Evolutionary conservation across 1,140 invertebrate genomes (phyloP).

Genomic region (Cyphomyrmex costatus): DNA sequence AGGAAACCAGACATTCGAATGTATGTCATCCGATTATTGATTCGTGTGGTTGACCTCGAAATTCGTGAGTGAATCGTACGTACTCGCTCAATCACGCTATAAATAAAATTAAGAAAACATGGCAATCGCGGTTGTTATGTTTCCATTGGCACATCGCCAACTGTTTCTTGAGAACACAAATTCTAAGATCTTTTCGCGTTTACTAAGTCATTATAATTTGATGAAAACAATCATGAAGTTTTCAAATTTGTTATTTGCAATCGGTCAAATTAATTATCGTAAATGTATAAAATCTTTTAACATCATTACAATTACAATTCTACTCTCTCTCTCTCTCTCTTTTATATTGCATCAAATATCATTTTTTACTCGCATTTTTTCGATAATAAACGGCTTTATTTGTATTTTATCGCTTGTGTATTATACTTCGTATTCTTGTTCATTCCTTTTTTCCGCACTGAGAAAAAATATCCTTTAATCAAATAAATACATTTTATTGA

Average conservation of each 20-base stretch:
- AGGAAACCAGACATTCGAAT: constrained; percentile 12
- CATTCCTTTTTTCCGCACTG: no score
- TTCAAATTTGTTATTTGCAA: not conserved
- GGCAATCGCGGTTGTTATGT: not conserved
- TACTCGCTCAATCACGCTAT: constrained; percentile 34
- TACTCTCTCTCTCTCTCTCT: no score
- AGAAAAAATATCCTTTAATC: no score
- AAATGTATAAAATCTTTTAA: not conserved
- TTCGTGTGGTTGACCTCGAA: constrained; percentile 21
- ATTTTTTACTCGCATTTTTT: not conserved
- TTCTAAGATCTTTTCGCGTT: constrained; percentile 6
- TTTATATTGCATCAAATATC: not conserved
- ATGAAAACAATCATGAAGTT: not conserved
- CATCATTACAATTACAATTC: not conserved
- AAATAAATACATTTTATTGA: no score
- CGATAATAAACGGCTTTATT: no score
- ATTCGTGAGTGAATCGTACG: constrained; percentile 41
- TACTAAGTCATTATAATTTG: constrained; percentile 10
- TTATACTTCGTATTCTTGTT: no score
- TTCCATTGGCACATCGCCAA: constrained; percentile 48
- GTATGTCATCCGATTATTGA: not conserved
- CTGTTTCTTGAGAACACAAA: constrained; percentile 31
- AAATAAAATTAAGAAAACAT: constrained; percentile 64
- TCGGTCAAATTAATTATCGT: not conserved
- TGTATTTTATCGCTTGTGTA: no score